Evolutionary conservation across 2,113 vertebrate genomes (phyloP).

Genomic region (Columbina picui): DNA sequence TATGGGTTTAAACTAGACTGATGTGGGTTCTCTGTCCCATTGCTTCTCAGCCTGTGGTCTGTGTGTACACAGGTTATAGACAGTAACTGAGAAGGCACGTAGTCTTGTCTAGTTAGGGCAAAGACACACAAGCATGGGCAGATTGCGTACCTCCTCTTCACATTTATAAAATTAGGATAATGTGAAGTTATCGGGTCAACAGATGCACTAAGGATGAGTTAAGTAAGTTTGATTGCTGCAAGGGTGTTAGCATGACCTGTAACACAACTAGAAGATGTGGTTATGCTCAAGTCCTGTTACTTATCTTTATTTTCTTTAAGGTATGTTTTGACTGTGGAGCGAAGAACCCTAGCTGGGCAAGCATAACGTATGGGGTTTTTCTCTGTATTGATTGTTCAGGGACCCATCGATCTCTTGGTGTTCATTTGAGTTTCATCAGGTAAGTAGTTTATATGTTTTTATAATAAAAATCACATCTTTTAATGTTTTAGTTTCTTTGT

Average conservation of each 20-base stretch:
- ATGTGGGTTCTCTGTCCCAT: not conserved
- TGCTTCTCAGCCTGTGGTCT: not conserved
- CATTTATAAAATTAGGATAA: not conserved
- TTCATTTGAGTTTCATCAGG: conserved; percentile 95
- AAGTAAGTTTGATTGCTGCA: not conserved
- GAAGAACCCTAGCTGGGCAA: conserved; percentile 98
- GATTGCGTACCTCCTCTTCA: not conserved
- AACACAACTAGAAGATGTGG: not conserved
- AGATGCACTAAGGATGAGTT: not conserved
- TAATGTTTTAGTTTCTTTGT: not conserved
- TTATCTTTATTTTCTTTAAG: conserved; percentile 67
- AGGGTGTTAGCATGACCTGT: not conserved
- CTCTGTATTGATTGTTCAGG: conserved; percentile 97
- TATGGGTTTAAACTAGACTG: not conserved
- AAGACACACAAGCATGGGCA: not conserved
- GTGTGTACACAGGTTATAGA: not conserved
- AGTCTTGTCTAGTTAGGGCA: not conserved
- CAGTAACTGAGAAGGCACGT: not conserved
- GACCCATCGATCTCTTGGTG: conserved; percentile 91
- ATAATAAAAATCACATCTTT: not conserved
- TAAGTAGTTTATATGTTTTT: conserved; percentile 26
- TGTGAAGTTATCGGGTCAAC: not conserved
- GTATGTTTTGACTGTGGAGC: conserved; percentile 92
- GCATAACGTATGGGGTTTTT: conserved; percentile 95
- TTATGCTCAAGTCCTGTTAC: not conserved